Conservation (phyloP, 1,140 invertebrate species). For the Leptonema lineaticorne region DNA sequence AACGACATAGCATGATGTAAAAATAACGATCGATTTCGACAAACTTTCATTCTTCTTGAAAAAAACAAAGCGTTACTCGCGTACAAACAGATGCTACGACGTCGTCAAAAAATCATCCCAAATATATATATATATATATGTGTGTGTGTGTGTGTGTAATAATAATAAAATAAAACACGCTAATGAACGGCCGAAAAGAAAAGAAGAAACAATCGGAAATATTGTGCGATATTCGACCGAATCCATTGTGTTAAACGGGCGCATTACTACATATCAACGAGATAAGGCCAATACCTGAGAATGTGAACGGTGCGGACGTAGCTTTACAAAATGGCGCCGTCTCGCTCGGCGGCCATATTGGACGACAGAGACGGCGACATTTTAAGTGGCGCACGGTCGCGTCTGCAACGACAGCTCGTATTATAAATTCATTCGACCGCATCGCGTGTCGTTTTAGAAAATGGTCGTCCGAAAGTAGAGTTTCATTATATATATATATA, state of each 20-base stretch:
- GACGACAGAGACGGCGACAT: neutral
- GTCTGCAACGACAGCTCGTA: neutral
- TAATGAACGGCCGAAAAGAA: neutral
- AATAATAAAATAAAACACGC: neutral
- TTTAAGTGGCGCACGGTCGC: neutral
- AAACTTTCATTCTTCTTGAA: no score
- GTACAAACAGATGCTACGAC: no score
- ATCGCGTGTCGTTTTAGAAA: slow-evolving; percentile 28
- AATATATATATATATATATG: neutral
- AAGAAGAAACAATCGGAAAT: slow-evolving; percentile 22
- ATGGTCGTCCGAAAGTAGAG: slow-evolving; percentile 19
- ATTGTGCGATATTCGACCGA: slow-evolving; percentile 22
- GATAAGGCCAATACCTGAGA: slow-evolving; percentile 17
- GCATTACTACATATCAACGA: slow-evolving; percentile 25
- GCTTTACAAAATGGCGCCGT: neutral
- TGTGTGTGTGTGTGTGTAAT: neutral
- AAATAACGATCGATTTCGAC: no score
- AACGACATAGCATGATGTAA: no score
- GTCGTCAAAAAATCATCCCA: no score
- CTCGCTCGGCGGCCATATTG: neutral
- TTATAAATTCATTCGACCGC: slow-evolving; percentile 27
- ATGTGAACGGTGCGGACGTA: neutral
- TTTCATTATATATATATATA: neutral
- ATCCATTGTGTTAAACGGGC: slow-evolving; percentile 30
- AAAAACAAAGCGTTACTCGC: no score